phyloP scores from a whole-genome alignment of 2,888 invertebrate species.

The Agonopterix heracliana region DNA sequence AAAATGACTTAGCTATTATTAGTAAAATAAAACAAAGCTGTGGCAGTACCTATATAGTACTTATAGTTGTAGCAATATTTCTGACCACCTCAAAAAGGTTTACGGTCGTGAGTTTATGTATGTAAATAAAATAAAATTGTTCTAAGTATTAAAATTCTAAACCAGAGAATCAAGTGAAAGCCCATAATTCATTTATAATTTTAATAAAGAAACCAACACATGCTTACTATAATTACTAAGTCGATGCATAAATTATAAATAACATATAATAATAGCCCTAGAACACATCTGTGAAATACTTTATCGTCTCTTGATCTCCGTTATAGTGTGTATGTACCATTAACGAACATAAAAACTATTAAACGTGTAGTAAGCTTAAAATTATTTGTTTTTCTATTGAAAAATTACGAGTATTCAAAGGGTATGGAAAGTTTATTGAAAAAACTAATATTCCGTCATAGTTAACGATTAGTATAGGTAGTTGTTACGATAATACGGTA shows the following conservation, averaged over 20 bases:
- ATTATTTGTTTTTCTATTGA: slow-evolving; percentile 6
- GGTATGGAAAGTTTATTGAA: slow-evolving; percentile 15
- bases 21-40: no score
- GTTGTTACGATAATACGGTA: no score
- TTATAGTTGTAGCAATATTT: no score
- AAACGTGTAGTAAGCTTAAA: slow-evolving; percentile 11
- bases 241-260: slow-evolving; percentile 59
- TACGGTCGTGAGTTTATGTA: no score
- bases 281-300: slow-evolving; percentile 56
- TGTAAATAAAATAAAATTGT: no score
- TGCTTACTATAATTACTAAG: slow-evolving; percentile 49
- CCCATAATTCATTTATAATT: background rate
- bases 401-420: background rate
- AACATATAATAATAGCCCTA: slow-evolving; percentile 50
- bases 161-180: background rate
- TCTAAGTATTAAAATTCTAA: no score
- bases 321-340: slow-evolving; percentile 18
- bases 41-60: no score
- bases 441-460: slow-evolving; percentile 12
- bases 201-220: slow-evolving; percentile 25
- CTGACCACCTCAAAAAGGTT: no score
- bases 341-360: slow-evolving; percentile 20
- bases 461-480: background rate
- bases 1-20: no score
- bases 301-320: slow-evolving; percentile 48